Evolutionary conservation across 2,888 invertebrate genomes (phyloP).

Genomic region (Anorthoa munda): DNA sequence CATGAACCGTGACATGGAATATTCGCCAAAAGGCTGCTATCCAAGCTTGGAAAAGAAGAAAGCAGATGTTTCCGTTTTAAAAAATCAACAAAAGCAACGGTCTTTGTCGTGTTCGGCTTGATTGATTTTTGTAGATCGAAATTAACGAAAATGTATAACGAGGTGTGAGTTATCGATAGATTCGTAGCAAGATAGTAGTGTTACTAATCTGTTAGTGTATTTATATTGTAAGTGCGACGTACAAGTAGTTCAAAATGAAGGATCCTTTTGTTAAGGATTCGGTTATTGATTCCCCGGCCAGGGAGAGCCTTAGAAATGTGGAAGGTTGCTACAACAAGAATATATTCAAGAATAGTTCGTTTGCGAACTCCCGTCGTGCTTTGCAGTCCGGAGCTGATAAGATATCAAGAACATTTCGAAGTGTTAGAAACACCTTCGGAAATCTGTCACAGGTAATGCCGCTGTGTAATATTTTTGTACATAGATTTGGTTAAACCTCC

Average conservation of each 20-base stretch:
- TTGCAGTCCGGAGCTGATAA: conserved; percentile 93
- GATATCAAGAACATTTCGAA: conserved; percentile 92
- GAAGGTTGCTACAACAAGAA: conserved; percentile 87
- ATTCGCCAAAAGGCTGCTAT: conserved; percentile 38
- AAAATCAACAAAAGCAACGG: conserved; percentile 77
- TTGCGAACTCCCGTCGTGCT: conserved; percentile 92
- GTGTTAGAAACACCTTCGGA: conserved; percentile 92
- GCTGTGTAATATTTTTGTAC: background rate
- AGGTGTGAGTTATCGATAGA: conserved; percentile 64
- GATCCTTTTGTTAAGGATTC: conserved; percentile 86
- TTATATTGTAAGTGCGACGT: conserved; percentile 56
- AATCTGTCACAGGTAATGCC: conserved; percentile 92
- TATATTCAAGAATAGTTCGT: conserved; percentile 85
- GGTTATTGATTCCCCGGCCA: conserved; percentile 86
- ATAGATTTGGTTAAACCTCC: background rate
- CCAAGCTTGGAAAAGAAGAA: conserved; percentile 23
- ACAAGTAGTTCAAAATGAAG: conserved; percentile 79
- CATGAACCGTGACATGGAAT: conserved; percentile 23
- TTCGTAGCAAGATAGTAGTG: conserved; percentile 50
- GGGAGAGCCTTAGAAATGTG: conserved; percentile 83
- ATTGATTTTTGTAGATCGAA: conserved; percentile 69
- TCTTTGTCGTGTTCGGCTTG: conserved; percentile 61
- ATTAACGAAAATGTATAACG: conserved; percentile 72
- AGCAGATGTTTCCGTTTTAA: conserved; percentile 56
- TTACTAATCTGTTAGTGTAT: conserved; percentile 46